Percentiles rank a stretch among this genome's conserved stretches.
Conservation (phyloP, 2,888 invertebrate species). For the Tenodera sinensis region DNA sequence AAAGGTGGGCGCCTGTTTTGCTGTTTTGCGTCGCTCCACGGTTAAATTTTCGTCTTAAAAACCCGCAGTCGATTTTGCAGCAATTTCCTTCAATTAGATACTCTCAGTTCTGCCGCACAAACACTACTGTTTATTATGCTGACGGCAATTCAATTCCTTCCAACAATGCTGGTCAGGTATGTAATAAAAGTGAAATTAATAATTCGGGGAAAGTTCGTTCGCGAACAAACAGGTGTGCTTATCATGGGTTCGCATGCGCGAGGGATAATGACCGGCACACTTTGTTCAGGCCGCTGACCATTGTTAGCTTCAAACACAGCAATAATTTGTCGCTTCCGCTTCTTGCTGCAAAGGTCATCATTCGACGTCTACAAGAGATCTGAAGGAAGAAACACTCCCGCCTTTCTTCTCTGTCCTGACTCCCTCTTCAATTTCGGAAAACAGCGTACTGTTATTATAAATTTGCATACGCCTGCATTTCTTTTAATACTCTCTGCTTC, state of each 20-base stretch:
- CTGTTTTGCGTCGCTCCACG: too few relatives aligned
- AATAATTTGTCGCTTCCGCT: not conserved
- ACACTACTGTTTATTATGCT: not conserved
- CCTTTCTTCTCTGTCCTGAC: not conserved
- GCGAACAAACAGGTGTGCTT: not conserved
- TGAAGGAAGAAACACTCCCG: too few relatives aligned
- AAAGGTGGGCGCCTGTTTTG: too few relatives aligned
- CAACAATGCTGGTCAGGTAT: not conserved
- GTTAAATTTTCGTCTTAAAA: too few relatives aligned
- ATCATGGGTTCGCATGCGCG: not conserved
- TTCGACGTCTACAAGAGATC: not conserved
- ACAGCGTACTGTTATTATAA: too few relatives aligned
- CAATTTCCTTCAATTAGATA: too few relatives aligned
- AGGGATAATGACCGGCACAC: not conserved
- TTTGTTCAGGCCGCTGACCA: not conserved
- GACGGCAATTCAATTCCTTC: not conserved
- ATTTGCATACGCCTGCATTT: too few relatives aligned
- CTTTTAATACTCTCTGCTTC: too few relatives aligned
- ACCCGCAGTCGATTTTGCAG: too few relatives aligned
- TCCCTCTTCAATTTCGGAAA: too few relatives aligned
- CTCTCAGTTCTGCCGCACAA: too few relatives aligned
- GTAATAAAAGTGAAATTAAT: not conserved
- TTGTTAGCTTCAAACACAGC: not conserved
- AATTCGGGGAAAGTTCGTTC: not conserved
- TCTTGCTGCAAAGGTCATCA: not conserved